Percentiles rank a stretch among this genome's conserved stretches.
phyloP scores from a whole-genome alignment of 2,888 invertebrate genomes.

The Agrotis exclamationis region DNA sequence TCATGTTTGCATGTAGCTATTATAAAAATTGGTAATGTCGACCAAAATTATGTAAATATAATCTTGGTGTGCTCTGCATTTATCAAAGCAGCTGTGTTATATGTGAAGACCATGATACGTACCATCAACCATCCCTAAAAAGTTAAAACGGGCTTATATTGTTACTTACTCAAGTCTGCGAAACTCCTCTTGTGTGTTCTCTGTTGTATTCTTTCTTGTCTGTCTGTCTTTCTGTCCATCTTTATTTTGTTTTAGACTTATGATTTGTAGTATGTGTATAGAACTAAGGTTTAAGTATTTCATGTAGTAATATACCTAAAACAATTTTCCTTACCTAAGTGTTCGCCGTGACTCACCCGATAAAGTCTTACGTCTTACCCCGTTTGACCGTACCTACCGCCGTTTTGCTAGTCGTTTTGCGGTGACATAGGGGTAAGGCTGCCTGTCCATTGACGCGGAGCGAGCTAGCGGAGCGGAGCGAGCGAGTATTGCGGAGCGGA shows the following conservation, averaged over 20 bases:
- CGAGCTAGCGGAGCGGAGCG: too few species aligned
- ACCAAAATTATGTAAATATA: background rate
- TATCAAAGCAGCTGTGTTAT: too few species aligned
- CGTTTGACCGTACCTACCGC: too few species aligned
- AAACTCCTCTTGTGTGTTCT: constrained; percentile 32
- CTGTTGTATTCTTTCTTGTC: constrained; percentile 55
- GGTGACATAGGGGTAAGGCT: too few species aligned
- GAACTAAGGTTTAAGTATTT: background rate
- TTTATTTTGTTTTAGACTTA: constrained; percentile 6
- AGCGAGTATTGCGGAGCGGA: too few species aligned
- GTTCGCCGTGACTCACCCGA: background rate
- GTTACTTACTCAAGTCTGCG: constrained; percentile 39
- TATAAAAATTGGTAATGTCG: background rate
- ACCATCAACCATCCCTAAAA: too few species aligned
- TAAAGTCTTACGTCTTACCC: too few species aligned
- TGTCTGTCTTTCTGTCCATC: constrained; percentile 50
- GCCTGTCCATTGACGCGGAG: too few species aligned
- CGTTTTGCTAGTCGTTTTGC: too few species aligned
- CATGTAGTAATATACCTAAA: background rate
- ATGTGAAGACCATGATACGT: too few species aligned
- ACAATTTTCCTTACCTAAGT: background rate
- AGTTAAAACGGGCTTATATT: too few species aligned
- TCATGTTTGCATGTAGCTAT: constrained; percentile 2
- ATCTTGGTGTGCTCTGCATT: background rate
- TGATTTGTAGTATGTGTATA: constrained; percentile 18